Evolutionary conservation across 2,888 invertebrate species (phyloP), one percentile per base, ranked within the genome.

Genomic region (Rhodophaea formosa): DNA sequence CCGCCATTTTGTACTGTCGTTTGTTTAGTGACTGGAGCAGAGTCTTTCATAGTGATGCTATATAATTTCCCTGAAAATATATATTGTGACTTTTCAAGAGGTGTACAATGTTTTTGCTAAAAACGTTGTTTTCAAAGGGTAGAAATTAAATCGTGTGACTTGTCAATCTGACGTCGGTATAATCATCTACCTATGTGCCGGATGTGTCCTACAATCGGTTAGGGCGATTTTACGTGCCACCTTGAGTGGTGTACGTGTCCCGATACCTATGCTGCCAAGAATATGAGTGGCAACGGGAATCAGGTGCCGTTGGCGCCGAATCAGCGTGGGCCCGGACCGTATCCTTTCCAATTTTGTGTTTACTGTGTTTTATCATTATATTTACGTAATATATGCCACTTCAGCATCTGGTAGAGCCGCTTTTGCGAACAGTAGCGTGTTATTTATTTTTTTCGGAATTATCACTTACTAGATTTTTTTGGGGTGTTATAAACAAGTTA

Each of bases 241-340:
- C 93, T 92, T 91, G 92, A 92, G 92, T 86, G 88, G 90, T 93
- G 88, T 92, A 92, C 90, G 89, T 90, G 88, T 90, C 86, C 83
- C 79, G 85, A 92, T 82, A 92, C 92, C 92, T 92, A 91, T 92
- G 92, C 92, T 89, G 89, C 88, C 86, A 86, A 92, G 84, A 88
- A 79, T 85, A 93, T 93, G 94, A 93, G 93, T 88, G 92, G 92
- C 84, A 93, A 93, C 89, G 93, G 92, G 86, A 93, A 93, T 86
- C 93, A 92, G 91, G 91, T 92, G 92, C 93, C 93, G 82, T 82
- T 92, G 84, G 93, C 92, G 84, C 92, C 92, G 79, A 90, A 84
- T 91, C 93, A 88, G 80, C 92, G 90, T 84, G 92, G 86, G 72
- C 90, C 88, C 82, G 92, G 86, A 83, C 79, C 92, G 93, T 93